Evolutionary conservation across 2,888 invertebrate genomes (phyloP).

Genomic region (Calliphora vomitoria): DNA sequence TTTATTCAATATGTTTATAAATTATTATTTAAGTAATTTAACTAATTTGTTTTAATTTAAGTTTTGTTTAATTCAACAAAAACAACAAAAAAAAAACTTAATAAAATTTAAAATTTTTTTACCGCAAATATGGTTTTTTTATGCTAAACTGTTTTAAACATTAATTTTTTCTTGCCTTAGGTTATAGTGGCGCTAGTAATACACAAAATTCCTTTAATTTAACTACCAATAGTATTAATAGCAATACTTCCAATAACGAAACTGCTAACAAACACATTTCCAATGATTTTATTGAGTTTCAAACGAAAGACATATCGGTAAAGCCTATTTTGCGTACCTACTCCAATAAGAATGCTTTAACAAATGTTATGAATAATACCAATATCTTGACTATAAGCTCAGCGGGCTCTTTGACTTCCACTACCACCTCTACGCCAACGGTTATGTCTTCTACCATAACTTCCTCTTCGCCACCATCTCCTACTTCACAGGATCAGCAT

Average conservation of each 20-base stretch:
- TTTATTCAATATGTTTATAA: slow-evolving; percentile 21
- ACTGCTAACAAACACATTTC: slow-evolving; percentile 36
- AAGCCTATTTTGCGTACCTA: slow-evolving; percentile 65
- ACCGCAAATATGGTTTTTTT: slow-evolving; percentile 36
- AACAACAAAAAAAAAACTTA: slow-evolving; percentile 10
- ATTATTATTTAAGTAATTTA: slow-evolving; percentile 39
- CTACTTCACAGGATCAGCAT: slow-evolving; percentile 50
- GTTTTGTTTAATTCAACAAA: slow-evolving; percentile 23
- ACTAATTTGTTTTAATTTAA: slow-evolving; percentile 35
- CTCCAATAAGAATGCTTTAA: slow-evolving; percentile 55
- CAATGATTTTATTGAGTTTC: slow-evolving; percentile 53
- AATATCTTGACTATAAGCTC: slow-evolving; percentile 50
- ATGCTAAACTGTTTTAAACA: slow-evolving; percentile 15
- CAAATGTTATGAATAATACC: slow-evolving; percentile 49
- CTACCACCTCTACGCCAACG: slow-evolving; percentile 25
- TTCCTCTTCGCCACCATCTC: slow-evolving; percentile 46
- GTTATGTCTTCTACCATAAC: slow-evolving; percentile 40
- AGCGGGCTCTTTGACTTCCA: slow-evolving; percentile 29
- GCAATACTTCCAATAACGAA: slow-evolving; percentile 36
- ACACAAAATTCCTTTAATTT: slow-evolving; percentile 59
- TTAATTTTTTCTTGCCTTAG: slow-evolving; percentile 56
- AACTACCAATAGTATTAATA: slow-evolving; percentile 29
- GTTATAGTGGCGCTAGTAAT: slow-evolving; percentile 63
- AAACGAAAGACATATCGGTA: slow-evolving; percentile 20
- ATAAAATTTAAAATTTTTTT: slow-evolving; percentile 57